Percentiles rank a stretch among this genome's conserved stretches.
Evolutionary conservation across 1,140 invertebrate genomes (phyloP).

Genomic region (Ceratosolen fusciceps): DNA sequence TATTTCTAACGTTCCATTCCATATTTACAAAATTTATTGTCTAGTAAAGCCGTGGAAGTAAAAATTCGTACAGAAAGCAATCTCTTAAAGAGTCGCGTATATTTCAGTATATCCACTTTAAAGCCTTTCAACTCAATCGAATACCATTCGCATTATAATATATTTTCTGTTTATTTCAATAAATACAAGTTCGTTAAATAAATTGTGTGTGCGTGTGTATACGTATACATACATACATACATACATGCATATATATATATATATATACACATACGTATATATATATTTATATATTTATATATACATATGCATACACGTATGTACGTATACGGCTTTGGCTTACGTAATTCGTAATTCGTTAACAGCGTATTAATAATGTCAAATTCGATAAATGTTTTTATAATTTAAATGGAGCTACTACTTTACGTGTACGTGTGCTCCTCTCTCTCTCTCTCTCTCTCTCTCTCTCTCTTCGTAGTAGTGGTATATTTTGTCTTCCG

Average conservation of each 20-base stretch:
- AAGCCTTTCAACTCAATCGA: background rate
- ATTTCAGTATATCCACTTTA: background rate
- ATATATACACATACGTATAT: background rate
- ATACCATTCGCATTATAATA: background rate
- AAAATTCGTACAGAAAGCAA: background rate
- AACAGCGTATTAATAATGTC: no score
- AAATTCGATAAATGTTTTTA: no score
- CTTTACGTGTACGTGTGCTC: no score
- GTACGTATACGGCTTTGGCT: background rate
- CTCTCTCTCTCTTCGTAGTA: no score
- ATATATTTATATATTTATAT: background rate
- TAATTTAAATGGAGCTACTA: no score
- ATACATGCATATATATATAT: background rate
- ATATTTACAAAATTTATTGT: no score
- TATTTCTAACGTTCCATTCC: no score
- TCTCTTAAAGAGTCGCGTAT: background rate
- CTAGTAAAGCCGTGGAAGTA: no score
- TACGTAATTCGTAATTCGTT: no score
- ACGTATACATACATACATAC: background rate
- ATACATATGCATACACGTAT: background rate
- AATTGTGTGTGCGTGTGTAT: background rate
- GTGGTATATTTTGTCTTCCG: no score
- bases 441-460: no score
- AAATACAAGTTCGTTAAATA: background rate
- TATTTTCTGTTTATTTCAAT: background rate